A percentile compares a stretch with the other conserved stretches of the same genome.
Conservation (phyloP, 2,888 invertebrate species). For the Caenorhabditis doughertyi region DNA sequence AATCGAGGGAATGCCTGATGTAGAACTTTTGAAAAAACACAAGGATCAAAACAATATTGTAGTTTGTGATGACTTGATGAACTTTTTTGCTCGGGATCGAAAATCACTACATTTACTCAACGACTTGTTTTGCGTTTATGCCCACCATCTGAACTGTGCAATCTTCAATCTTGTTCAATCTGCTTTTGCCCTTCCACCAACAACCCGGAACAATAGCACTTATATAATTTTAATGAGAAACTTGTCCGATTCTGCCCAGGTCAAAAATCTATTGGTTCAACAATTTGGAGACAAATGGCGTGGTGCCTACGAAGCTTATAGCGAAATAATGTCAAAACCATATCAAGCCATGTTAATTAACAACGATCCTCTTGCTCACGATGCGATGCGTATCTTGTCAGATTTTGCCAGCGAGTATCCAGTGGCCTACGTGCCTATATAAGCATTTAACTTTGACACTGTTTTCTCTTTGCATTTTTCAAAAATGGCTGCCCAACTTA, state of each 20-base stretch:
- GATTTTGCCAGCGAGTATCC: not conserved
- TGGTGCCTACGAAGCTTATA: constrained; percentile 23
- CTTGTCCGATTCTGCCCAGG: constrained; percentile 27
- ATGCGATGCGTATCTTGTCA: not conserved
- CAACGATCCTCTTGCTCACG: constrained; percentile 10
- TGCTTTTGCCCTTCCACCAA: constrained; percentile 28
- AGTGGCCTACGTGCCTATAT: constrained; percentile 2
- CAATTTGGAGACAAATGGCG: constrained; percentile 38
- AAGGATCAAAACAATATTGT: constrained; percentile 24
- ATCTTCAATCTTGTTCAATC: constrained; percentile 39
- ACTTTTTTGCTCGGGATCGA: constrained; percentile 23
- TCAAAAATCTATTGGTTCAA: constrained; percentile 34
- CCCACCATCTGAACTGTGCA: constrained; percentile 41
- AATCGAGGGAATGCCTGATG: constrained; percentile 27
- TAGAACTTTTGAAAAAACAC: constrained; percentile 33
- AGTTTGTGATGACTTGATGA: constrained; percentile 45
- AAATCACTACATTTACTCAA: constrained; percentile 17
- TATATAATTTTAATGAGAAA: constrained; percentile 37
- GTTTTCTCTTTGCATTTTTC: not conserved
- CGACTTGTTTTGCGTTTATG: constrained; percentile 46
- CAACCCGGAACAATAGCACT: constrained; percentile 34
- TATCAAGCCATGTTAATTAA: constrained; percentile 29
- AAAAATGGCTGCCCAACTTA: constrained; percentile 20
- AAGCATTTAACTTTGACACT: not conserved
- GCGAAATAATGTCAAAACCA: constrained; percentile 22